Percentiles rank a stretch among this genome's conserved stretches.
Evolutionary conservation across 2,888 invertebrate genomes (phyloP).

Genomic region (Leucania comma): DNA sequence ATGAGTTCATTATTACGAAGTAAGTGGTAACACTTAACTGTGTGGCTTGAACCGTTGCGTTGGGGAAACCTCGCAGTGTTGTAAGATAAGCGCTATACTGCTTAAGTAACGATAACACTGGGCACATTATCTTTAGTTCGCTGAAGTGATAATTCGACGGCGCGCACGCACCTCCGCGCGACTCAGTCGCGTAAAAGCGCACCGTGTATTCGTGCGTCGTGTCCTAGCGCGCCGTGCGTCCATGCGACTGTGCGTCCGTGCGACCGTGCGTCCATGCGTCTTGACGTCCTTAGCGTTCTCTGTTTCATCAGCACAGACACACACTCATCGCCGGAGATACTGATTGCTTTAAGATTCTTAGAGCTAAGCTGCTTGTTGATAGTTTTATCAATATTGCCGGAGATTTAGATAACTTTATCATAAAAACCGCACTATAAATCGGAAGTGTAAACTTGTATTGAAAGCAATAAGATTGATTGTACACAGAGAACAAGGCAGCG

Average conservation of each 20-base stretch:
- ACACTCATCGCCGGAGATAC: not conserved
- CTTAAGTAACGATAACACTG: slow-evolving; percentile 34
- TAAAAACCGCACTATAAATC: not conserved
- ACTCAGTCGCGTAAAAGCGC: slow-evolving; percentile 37
- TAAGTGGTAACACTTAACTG: not conserved
- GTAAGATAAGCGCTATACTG: slow-evolving; percentile 20
- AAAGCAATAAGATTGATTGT: not conserved
- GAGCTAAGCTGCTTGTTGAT: slow-evolving; percentile 8
- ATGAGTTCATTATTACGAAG: not conserved
- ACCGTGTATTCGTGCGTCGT: slow-evolving; percentile 10
- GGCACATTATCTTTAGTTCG: slow-evolving; percentile 40
- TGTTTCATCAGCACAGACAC: not conserved
- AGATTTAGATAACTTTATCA: not conserved
- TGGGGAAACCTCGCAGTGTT: slow-evolving; percentile 7
- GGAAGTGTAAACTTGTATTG: not conserved
- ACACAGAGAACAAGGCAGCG: not conserved
- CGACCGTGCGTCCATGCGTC: not conserved
- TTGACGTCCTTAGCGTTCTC: not conserved
- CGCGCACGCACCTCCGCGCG: slow-evolving; percentile 25
- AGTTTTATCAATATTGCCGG: not conserved
- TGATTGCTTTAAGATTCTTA: not conserved
- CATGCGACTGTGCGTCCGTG: not conserved
- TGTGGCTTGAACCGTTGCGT: not conserved
- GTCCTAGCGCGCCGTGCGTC: not conserved
- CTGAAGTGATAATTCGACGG: slow-evolving; percentile 41